Evolutionary conservation across 1,140 invertebrate genomes (phyloP).

Genomic region (Euglossa dilemma): DNA sequence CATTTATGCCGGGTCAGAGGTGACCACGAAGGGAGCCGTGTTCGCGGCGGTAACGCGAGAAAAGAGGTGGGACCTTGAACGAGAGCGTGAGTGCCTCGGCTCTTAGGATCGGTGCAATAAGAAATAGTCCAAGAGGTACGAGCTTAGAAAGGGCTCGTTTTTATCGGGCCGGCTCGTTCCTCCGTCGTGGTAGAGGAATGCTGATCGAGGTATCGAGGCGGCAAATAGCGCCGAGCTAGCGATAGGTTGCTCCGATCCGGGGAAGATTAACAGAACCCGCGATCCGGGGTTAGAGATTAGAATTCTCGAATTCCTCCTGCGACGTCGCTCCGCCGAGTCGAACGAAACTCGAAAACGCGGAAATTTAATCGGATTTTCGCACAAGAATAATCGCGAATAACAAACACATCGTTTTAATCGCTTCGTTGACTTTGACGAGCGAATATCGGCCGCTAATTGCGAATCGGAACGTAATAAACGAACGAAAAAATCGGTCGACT

Average conservation of each 20-base stretch:
- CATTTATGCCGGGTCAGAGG: conserved; percentile 55
- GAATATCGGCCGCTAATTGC: too few relatives aligned
- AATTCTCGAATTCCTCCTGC: not conserved
- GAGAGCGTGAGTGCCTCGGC: not conserved
- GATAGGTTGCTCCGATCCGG: not conserved
- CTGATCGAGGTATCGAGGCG: not conserved
- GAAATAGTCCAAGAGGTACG: not conserved
- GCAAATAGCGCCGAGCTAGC: conserved; percentile 2
- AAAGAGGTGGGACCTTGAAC: not conserved
- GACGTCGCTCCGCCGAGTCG: too few relatives aligned
- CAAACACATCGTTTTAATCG: too few relatives aligned
- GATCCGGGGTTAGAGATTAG: not conserved
- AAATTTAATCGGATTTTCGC: too few relatives aligned
- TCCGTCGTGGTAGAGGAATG: not conserved
- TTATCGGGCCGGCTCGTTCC: not conserved
- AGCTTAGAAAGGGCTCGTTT: not conserved
- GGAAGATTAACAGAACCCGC: not conserved
- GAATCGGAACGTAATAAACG: too few relatives aligned
- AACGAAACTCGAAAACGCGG: not conserved
- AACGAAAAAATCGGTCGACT: too few relatives aligned
- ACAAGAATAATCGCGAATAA: too few relatives aligned
- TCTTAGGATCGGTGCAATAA: not conserved
- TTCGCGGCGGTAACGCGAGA: not conserved
- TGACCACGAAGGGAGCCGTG: conserved; percentile 24
- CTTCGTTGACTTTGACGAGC: too few relatives aligned